These are phyloP conservation scores for Cyprinodon tularosa DNA, from an alignment of 2,113 vertebrate genomes.

Conservation along the genomic window DNA sequence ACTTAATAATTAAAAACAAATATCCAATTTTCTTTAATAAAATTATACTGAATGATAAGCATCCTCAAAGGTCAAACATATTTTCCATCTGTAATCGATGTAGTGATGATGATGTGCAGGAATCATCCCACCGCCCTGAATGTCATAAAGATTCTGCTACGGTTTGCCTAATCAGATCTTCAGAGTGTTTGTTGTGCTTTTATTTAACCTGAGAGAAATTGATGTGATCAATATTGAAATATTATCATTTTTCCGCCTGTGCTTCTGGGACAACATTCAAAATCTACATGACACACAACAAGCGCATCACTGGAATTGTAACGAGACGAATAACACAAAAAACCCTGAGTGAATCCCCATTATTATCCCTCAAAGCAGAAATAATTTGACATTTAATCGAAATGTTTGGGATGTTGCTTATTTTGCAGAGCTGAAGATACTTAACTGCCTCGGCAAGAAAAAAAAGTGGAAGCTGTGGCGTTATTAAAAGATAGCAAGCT, in stretches of 20 bases:
- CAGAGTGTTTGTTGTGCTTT: background rate
- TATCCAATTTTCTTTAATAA: slow-evolving; percentile 18
- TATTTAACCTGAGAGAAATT: slow-evolving; percentile 18
- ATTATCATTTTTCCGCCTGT: slow-evolving; percentile 5
- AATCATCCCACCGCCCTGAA: slow-evolving; percentile 57
- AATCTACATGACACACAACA: slow-evolving; percentile 5
- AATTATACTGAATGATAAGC: slow-evolving; percentile 17
- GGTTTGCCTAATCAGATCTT: slow-evolving; percentile 49
- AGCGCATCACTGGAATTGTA: background rate
- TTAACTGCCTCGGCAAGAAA: slow-evolving; percentile 21
- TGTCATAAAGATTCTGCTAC: slow-evolving; percentile 45
- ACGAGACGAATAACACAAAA: slow-evolving; percentile 7
- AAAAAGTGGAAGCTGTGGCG: background rate
- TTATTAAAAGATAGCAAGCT: slow-evolving; percentile 39
- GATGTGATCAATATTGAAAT: slow-evolving; percentile 32
- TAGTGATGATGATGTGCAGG: slow-evolving; percentile 35
- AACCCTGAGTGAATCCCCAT: background rate
- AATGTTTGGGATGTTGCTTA: slow-evolving; percentile 28
- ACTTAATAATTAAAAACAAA: slow-evolving; percentile 31
- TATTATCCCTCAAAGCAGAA: slow-evolving; percentile 29
- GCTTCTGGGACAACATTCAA: slow-evolving; percentile 7
- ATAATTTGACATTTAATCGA: slow-evolving; percentile 43
- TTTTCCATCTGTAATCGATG: slow-evolving; percentile 30
- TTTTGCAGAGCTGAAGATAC: slow-evolving; percentile 38
- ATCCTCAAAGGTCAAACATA: slow-evolving; percentile 55